These are phyloP conservation scores for Heliconius charithonia DNA, from an alignment of 2,888 invertebrate genomes.

Conservation along the genomic window DNA sequence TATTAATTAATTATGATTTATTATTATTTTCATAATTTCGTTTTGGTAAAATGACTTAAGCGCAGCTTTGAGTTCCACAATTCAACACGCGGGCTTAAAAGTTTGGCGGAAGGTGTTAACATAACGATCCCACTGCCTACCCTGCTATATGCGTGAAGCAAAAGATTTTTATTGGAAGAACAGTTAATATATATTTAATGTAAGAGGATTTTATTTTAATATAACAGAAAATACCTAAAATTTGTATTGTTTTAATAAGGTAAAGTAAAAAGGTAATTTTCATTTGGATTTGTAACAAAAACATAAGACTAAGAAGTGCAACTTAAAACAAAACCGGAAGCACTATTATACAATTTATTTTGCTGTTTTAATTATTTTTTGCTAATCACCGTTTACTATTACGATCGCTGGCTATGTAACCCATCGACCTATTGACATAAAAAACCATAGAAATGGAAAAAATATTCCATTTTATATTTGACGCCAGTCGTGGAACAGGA, in stretches of 20 bases:
- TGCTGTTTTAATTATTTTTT: not conserved
- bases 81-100: too few relatives aligned
- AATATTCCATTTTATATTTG: not conserved
- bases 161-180: not conserved
- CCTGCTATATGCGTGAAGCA: not conserved
- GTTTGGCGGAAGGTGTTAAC: not conserved
- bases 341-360: conserved; percentile 4
- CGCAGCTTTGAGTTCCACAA: not conserved
- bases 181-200: not conserved
- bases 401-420: conserved; percentile 1
- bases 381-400: conserved; percentile 1
- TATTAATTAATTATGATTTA: too few relatives aligned
- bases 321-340: not conserved
- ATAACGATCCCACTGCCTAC: not conserved
- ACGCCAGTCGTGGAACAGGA: too few relatives aligned
- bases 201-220: not conserved
- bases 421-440: conserved; percentile 8
- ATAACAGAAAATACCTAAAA: not conserved
- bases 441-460: not conserved
- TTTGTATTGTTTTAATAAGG: not conserved
- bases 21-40: not conserved
- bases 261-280: not conserved
- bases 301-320: not conserved
- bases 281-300: not conserved
- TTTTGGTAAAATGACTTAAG: not conserved